A percentile compares a stretch with the other conserved stretches of the same genome.
Evolutionary conservation across 2,113 vertebrate species (phyloP).

Genomic region (Corydoras maculifer): DNA sequence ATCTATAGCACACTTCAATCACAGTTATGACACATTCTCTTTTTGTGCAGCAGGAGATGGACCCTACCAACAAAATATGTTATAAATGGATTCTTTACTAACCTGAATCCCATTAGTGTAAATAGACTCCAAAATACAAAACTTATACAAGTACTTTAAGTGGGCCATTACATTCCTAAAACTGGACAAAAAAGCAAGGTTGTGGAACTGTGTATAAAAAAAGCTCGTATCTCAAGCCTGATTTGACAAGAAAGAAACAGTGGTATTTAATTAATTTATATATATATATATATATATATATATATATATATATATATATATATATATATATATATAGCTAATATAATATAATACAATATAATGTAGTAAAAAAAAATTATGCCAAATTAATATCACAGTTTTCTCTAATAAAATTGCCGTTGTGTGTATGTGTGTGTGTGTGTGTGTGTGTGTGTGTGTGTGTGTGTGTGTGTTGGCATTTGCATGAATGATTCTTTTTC

Average conservation of each 20-base stretch:
- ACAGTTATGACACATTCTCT: constrained; percentile 33
- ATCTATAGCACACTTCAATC: constrained; percentile 40
- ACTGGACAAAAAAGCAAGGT: neutral
- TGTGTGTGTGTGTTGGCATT: no score
- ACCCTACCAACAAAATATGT: constrained; percentile 14
- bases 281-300: no score
- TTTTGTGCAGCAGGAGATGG: constrained; percentile 25
- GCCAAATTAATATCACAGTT: no score
- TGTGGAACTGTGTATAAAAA: neutral
- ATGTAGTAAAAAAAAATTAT: no score
- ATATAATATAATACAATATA: no score
- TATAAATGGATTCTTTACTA: constrained; percentile 21
- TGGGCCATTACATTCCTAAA: neutral
- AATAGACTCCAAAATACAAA: constrained; percentile 7
- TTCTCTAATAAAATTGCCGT: no score
- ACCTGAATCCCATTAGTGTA: constrained; percentile 17
- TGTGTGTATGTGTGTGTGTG: no score
- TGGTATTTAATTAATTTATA: no score
- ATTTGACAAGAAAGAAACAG: neutral
- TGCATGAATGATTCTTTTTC: constrained; percentile 5
- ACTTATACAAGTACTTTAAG: constrained; percentile 7
- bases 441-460: no score
- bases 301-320: no score
- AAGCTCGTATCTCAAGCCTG: neutral
- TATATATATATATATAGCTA: no score